Conservation (phyloP, 2,797 vertebrate genomes). For the Rhynchonycteris naso region DNA sequence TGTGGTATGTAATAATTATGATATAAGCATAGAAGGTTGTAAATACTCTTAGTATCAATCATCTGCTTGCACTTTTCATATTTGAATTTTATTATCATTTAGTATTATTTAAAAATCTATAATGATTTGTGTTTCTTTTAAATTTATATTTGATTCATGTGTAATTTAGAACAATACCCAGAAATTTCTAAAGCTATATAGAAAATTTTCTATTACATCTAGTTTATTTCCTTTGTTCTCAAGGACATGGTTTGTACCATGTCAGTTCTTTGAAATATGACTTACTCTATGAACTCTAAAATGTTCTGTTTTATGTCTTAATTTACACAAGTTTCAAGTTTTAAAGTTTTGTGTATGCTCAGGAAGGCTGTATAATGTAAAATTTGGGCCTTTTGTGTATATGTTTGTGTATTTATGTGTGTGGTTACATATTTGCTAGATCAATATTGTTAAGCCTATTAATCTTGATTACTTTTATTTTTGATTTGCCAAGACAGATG, state of each 20-base stretch:
- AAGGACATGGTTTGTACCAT: background rate
- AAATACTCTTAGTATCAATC: background rate
- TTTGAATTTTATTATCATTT: background rate
- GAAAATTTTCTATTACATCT: background rate
- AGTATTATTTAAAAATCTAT: background rate
- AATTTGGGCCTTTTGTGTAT: background rate
- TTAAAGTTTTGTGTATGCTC: background rate
- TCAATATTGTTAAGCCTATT: background rate
- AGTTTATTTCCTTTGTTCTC: background rate
- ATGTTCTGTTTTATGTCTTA: background rate
- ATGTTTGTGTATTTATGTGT: background rate
- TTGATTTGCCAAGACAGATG: background rate
- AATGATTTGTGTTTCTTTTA: background rate
- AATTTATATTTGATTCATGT: background rate
- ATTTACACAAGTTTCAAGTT: background rate
- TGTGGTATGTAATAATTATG: background rate
- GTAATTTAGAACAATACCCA: background rate
- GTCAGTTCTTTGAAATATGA: background rate
- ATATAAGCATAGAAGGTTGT: background rate
- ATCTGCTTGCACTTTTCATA: background rate
- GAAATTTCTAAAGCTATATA: background rate
- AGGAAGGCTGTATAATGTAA: background rate
- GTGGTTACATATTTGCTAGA: background rate
- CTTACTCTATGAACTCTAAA: background rate
- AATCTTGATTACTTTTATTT: constrained; percentile 16